Base-by-base conservation (phyloP, 2,113 vertebrate genomes). In the Sterna hirundo region DNA sequence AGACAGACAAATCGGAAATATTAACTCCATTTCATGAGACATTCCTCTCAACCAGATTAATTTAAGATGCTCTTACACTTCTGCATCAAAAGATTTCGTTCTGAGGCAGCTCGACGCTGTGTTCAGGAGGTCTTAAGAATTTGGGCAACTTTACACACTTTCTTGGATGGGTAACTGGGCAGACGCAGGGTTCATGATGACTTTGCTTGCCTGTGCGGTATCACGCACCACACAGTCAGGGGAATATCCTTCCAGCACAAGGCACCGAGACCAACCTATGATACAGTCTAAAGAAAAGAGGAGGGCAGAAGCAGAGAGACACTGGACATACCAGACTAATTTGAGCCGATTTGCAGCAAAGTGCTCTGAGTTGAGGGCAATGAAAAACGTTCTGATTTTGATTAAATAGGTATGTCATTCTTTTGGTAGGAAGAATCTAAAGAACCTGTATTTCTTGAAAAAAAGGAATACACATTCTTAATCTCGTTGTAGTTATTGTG, bases 121-220 rank as follows among this genome's bases (percentile, higher is more conserved):
- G 49, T 42, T 46, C 8, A 36, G 30, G 21, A 57, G 22, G 7
- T 38, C 14, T 93, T 36, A 36, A 47, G 34, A 54, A 75, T 30
- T 0, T 2, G 6, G 34, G 18, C 8, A 72, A 64, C 8, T 83
- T 89, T 46, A 51, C 29, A 21, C 0, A 0, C 15, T 74, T 34
- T 52, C 23, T n/a, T 62, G 68, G 62, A 55, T 26, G 27, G 11
- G 11, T 46, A 55, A 13, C 7, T 13, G 13, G 3, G 65, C 51
- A n/a, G 64, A 60, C 22, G 21, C 30, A 54, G 29, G 38, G 30
- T 34, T 77, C 15, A 7, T 36, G 25, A 34, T 42, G 6, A 36
- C 16, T 34, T 81, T n/a, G 9, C 14, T 27, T 65, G 52, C 10
- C 20, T n/a, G 7, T 16, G 36, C 0, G 2, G 26, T 44, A 49